Percentiles rank a stretch among this genome's conserved stretches.
Conservation (phyloP, 2,797 vertebrate genomes). For the Rhinatrema bivittatum region DNA sequence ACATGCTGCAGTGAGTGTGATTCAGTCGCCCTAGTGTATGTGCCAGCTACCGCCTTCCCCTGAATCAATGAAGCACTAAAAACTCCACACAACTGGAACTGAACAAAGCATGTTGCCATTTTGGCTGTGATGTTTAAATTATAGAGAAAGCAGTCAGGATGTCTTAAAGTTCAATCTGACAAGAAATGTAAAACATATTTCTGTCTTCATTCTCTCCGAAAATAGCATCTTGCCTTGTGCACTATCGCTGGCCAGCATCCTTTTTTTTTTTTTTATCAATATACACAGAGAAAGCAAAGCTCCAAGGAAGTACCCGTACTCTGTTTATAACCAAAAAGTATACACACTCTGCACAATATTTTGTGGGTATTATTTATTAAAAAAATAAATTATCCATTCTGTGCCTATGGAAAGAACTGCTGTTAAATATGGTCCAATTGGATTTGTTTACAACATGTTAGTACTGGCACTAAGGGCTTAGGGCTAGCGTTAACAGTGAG, state of each 20-base stretch:
- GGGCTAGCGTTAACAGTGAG: no score
- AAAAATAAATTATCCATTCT: no score
- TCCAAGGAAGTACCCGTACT: no score
- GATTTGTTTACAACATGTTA: no score
- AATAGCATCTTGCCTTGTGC: conserved; percentile 25
- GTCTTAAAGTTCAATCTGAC: conserved; percentile 64
- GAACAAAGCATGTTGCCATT: conserved; percentile 56
- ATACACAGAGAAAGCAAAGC: not conserved
- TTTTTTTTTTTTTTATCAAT: conserved; percentile 9
- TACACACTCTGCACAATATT: no score
- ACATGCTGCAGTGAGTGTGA: conserved; percentile 67
- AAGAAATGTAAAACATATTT: conserved; percentile 54
- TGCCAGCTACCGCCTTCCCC: conserved; percentile 42
- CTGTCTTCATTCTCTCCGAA: conserved; percentile 34
- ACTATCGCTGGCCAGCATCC: conserved; percentile 6
- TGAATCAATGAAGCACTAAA: conserved; percentile 44
- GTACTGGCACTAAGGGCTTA: no score
- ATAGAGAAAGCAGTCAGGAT: conserved; percentile 41
- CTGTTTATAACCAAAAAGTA: no score
- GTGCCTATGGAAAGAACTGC: no score
- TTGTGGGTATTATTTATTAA: no score
- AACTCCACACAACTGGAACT: conserved; percentile 53
- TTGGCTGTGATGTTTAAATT: conserved; percentile 52
- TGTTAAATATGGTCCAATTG: no score
- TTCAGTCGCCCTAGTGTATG: conserved; percentile 42